Conservation (phyloP, 23 tunicate genomes). For the Ciona savignyi region DNA sequence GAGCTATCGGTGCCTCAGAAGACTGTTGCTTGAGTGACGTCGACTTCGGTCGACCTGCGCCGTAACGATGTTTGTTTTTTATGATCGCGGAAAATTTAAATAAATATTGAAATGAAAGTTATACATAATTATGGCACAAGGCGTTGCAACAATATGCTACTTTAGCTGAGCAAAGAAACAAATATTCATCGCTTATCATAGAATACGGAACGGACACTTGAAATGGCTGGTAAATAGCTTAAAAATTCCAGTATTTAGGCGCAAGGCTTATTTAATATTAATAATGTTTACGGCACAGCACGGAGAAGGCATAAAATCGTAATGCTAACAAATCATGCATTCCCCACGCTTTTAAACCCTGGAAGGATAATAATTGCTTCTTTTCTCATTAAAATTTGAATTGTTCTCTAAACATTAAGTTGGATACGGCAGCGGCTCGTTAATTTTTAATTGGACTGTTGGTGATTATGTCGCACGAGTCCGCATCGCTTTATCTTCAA, state of each 20-base stretch:
- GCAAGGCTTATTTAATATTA: neutral
- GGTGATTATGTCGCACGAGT: neutral
- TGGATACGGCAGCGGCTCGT: slow-evolving; percentile 1
- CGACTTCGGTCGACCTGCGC: neutral
- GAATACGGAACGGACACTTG: neutral
- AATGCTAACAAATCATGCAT: neutral
- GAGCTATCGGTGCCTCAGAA: neutral
- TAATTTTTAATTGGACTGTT: neutral
- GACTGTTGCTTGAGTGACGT: neutral
- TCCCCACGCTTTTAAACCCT: neutral
- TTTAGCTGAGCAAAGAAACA: neutral
- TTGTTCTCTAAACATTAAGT: neutral
- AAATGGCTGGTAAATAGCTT: neutral
- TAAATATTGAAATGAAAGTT: neutral
- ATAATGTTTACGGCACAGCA: neutral
- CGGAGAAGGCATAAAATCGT: neutral
- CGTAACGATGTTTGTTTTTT: slow-evolving; percentile 1
- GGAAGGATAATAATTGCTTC: neutral
- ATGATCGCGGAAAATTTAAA: neutral
- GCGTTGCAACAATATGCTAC: neutral
- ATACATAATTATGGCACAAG: neutral
- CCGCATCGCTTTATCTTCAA: neutral
- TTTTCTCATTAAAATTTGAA: neutral
- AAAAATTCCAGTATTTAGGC: neutral
- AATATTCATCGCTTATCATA: neutral